A percentile compares a stretch with the other conserved stretches of the same genome.
Evolutionary conservation across 2,113 vertebrate species (phyloP).

Genomic region (Craseonycteris thonglongyai): DNA sequence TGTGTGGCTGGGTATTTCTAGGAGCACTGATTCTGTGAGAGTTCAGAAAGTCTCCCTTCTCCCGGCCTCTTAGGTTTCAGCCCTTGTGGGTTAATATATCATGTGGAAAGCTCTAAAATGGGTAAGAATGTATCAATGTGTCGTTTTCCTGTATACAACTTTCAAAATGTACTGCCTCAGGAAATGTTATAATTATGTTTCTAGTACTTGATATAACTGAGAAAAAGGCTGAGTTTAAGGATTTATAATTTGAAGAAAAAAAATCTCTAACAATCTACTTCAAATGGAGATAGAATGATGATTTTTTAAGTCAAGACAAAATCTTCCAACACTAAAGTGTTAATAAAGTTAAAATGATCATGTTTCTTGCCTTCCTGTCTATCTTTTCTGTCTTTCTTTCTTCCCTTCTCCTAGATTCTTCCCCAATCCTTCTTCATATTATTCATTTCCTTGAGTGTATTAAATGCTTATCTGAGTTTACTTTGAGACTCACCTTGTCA

Average conservation of each 20-base stretch:
- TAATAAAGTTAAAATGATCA: background rate
- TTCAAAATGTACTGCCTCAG: background rate
- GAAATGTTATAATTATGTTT: constrained; percentile 30
- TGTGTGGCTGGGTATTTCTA: background rate
- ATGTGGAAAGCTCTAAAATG: background rate
- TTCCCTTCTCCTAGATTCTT: background rate
- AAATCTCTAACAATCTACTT: background rate
- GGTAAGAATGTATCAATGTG: background rate
- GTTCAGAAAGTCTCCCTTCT: background rate
- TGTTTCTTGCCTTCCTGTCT: background rate
- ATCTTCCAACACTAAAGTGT: background rate
- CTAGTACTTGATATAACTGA: background rate
- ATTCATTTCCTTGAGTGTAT: background rate
- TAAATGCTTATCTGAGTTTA: background rate
- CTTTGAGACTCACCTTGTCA: background rate
- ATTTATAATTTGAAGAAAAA: background rate
- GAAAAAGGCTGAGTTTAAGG: background rate
- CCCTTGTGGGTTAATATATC: background rate
- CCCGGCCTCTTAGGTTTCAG: accelerated
- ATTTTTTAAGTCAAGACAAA: background rate
- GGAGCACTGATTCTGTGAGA: background rate
- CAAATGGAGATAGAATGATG: background rate
- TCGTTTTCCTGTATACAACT: background rate
- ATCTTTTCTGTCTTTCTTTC: background rate
- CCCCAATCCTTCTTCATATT: background rate